phyloP scores from a whole-genome alignment of 2,888 invertebrate genomes.

The Dolichomitus sp. region DNA sequence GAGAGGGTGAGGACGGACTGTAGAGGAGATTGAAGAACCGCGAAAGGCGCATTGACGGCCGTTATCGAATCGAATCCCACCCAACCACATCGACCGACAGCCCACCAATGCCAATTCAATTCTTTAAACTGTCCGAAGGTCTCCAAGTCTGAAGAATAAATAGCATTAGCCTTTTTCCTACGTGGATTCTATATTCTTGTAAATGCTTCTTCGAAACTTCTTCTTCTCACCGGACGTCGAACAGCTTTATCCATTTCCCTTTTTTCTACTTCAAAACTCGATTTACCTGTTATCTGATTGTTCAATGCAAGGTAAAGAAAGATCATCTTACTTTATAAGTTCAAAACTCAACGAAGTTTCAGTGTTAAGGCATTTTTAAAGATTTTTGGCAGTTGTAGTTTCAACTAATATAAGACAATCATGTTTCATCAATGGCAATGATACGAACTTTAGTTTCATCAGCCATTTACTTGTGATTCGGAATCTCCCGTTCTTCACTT shows the following conservation, averaged over 20 bases:
- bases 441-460: not conserved
- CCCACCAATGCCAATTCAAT: conserved; percentile 53
- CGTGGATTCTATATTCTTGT: conserved; percentile 6
- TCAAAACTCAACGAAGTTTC: not conserved
- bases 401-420: not conserved
- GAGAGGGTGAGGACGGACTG: conserved; percentile 33
- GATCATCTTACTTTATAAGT: conserved; percentile 47
- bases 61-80: conserved; percentile 65
- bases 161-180: conserved; percentile 50
- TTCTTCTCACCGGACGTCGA: conserved; percentile 27
- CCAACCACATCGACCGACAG: conserved; percentile 23
- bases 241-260: not conserved
- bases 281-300: conserved; percentile 47
- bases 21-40: conserved; percentile 44
- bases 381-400: not conserved
- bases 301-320: not conserved
- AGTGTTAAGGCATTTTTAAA: not conserved
- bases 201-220: conserved; percentile 21
- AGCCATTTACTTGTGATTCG: not conserved
- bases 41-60: conserved; percentile 57
- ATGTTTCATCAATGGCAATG: not conserved
- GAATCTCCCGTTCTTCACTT: not conserved
- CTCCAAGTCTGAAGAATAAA: conserved; percentile 53
- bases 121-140: conserved; percentile 59
- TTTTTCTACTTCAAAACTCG: conserved; percentile 29